A percentile compares a stretch with the other conserved stretches of the same genome.
Evolutionary conservation across 2,113 vertebrate species (phyloP).

Genomic region (Pluvianellus socialis): DNA sequence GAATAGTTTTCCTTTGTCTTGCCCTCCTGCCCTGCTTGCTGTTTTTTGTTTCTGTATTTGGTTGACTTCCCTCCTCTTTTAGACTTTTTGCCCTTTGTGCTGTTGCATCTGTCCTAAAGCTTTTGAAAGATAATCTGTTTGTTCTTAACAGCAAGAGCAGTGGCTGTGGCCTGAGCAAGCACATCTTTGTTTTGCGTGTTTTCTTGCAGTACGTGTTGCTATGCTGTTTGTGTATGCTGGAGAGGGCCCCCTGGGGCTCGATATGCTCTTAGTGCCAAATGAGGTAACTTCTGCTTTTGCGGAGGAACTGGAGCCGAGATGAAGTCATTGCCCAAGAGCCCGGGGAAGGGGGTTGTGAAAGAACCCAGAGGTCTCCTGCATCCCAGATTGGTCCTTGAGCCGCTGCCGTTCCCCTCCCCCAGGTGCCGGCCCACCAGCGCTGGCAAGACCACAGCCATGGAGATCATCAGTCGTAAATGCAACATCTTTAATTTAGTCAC

Average conservation of each 20-base stretch:
- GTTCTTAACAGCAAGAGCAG: background rate
- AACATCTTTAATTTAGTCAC: background rate
- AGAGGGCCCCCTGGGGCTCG: background rate
- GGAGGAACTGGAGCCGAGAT: background rate
- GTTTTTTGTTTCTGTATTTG: background rate
- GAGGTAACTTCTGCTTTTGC: background rate
- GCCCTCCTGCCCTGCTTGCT: background rate
- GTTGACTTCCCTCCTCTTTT: background rate
- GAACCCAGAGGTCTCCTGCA: background rate
- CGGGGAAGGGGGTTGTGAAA: background rate
- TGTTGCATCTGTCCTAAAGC: background rate
- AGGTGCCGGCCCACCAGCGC: background rate
- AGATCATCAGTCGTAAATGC: background rate
- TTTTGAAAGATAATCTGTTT: background rate
- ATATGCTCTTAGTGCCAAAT: background rate
- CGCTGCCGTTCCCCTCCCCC: fast-evolving
- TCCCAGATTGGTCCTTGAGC: background rate
- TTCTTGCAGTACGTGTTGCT: background rate
- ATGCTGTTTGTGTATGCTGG: fast-evolving
- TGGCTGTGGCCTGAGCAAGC: background rate
- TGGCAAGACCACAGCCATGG: background rate
- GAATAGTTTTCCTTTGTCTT: background rate
- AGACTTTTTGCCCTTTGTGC: background rate
- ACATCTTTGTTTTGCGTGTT: background rate
- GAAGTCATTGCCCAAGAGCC: background rate